Base-by-base conservation (phyloP, 2,113 vertebrate genomes). In the Apodemus sylvaticus region DNA sequence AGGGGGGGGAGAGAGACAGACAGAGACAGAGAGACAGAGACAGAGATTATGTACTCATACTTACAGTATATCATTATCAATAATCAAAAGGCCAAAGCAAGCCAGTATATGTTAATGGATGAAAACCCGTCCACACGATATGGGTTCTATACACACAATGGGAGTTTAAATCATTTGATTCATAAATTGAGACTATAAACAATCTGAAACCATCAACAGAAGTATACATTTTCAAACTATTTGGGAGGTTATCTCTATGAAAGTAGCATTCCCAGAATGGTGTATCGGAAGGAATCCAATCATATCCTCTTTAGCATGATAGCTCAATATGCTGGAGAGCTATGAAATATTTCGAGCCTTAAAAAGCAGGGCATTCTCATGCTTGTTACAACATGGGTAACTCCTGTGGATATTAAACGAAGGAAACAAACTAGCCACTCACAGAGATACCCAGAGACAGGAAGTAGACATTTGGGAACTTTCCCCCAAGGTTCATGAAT, bases 181-280 rank as follows among this genome's bases (percentile, higher is more conserved):
- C 77, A 48, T 94, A 93, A 96, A 90, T 95, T 94, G 91, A 95
- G 87, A 95, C 86, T 87, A 93, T 86, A 94, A 58, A 88, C 66
- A 94, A 95, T 62, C 92, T 96, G 51, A 93, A 97, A 78, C 86
- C 64, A 91, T 94, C 89, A 83, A 94, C 68, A 95, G 88, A 87
- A 94, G 66, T 39, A 68, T 92, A 58, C 70, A 86, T 81, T 93
- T 39, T 76, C 79, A 89, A 97, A 93, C 88, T 51, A 90, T 60
- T 81, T 74, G 76, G 83, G 78, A 96, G 87, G 58, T 74, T 51
- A 29, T 39, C 82, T 89, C 34, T 93, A 31, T 53, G 39, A 92
- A 82, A 60, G 85, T 85, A 81, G 62, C 70, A 55, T 70, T 70
- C 77, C 74, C 73, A 86, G 66, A 42, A 74, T 22, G 10, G 19